Percentiles rank a stretch among this genome's conserved stretches.
These are phyloP conservation scores for Pseudomyrmex cubaensis DNA, from an alignment of 1,140 invertebrate species.

Conservation along the genomic window DNA sequence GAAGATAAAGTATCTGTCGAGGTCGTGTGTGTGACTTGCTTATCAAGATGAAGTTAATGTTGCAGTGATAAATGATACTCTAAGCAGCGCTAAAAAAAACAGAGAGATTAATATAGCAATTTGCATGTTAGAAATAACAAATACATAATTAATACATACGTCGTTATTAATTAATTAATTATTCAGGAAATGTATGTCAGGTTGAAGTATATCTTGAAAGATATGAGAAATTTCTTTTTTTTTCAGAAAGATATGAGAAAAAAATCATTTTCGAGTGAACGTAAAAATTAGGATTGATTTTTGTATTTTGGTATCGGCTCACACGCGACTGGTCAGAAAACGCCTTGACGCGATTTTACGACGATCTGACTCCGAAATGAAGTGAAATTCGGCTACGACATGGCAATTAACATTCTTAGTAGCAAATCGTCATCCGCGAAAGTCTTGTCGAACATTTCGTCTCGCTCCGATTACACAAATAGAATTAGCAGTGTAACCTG, in stretches of 20 bases:
- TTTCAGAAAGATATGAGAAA: too few relatives aligned
- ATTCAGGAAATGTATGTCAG: not conserved
- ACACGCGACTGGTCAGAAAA: conserved; percentile 38
- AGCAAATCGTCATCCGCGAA: conserved; percentile 51
- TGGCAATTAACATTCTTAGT: conserved; percentile 64
- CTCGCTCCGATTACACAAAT: conserved; percentile 67
- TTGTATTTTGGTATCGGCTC: not conserved
- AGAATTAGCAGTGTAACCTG: conserved; percentile 51
- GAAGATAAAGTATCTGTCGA: conserved; percentile 5
- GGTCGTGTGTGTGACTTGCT: not conserved
- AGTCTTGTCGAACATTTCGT: conserved; percentile 49
- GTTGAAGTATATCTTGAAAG: too few relatives aligned
- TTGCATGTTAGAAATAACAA: not conserved
- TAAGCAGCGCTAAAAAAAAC: not conserved
- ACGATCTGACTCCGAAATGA: conserved; percentile 68
- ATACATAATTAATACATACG: not conserved
- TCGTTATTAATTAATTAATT: not conserved
- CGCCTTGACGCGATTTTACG: conserved; percentile 18
- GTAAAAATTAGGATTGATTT: too few relatives aligned
- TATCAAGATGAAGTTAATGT: not conserved
- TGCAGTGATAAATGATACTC: not conserved
- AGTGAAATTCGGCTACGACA: conserved; percentile 66
- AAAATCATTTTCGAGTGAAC: too few relatives aligned
- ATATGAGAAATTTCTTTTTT: too few relatives aligned
- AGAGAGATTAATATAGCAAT: not conserved